Base-by-base conservation (phyloP, 2,797 vertebrate genomes). In the Acrossocheilus fasciatus region DNA sequence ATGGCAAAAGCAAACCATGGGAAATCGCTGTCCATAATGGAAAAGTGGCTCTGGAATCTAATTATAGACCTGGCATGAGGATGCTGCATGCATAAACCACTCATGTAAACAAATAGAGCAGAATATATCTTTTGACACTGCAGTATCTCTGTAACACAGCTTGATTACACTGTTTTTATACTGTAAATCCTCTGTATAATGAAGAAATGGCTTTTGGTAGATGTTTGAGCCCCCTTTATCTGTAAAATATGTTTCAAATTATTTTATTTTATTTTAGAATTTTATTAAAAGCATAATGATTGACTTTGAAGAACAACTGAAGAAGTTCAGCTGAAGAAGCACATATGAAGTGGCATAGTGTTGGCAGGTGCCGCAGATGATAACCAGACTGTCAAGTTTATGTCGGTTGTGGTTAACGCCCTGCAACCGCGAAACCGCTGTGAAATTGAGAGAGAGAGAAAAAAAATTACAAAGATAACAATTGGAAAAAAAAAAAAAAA, bases 331-430 rank as follows among this genome's bases (percentile, higher is more conserved):
- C 39, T 30, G 15, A 79, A 45, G 57, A 79, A 64, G 1, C 39
- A 62, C 77, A 34, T 6, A 36, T 11, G 79, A 81, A 81, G 30
- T 34, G 18, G 17, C 11, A 45, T 43, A 2, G 4, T 52, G 30
- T 81, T 17, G 45, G 30, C 43, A 39, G 15, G 69, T 43, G 52
- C 34, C 1, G 1, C 23, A 72, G 47, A 15, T 36, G 50, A 83
- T 73, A 83, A 83, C 69, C 69, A 83, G 81, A 59, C 69, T 47
- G 50, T 74, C 52, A 64, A 64, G 82, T 84, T 76, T 14, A 62
- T 83, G 54, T 50, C 12, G 36, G 4, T 4, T 50, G 82, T 76
- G 72, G 57, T 76, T 84, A 57, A 75, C 54, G 36, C 72, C 82
- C 41, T 83, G 11, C 4, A 66, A 34, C 82, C 41, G 43, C 82